Evolutionary conservation across 2,888 invertebrate species (phyloP), one percentile per base, ranked within the genome.

Genomic region (Calameuta pallipes): DNA sequence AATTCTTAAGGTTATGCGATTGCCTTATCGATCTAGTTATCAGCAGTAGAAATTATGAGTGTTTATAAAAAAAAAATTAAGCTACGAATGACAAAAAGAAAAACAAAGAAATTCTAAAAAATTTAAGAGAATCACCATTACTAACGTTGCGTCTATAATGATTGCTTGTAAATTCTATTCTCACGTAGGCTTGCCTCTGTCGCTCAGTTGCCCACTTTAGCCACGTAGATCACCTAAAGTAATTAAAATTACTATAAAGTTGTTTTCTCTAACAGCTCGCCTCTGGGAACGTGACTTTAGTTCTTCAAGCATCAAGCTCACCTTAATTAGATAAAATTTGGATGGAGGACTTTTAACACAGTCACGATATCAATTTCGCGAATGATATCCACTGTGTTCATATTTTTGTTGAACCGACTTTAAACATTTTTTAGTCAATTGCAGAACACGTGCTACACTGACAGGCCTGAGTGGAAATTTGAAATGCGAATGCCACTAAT

Each of bases 131-230:
- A 56, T 56, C 56, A 9, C 9, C 56, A 56, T 56, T 56, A 56
- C 56, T 2, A 56, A 23, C 23, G 56, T 56, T 56, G 56, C 56
- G 56, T 56, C 56, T 56, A 56, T 56, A 56, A 56, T 0, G 23
- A 56, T 56, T 56, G 56, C 56, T 56, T 56, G 56, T 56, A 56
- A 56, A 56, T 23, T 56, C 23, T 56, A 23, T 56, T 70, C 9
- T 76, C 73, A 56, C 73, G 75, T 80, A 79, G 82, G 74, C 80
- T 82, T 80, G 76, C 80, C 80, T 75, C 80, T 83, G 69, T 78
- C 76, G 82, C 81, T 85, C 81, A 80, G 80, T 80, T 79, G 75
- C 77, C 74, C 80, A 79, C 35, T 56, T 56, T 56, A 56, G 23
- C 1, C 15, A 41, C 56, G 56, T 56, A 56, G 56, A 56, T 56